phyloP scores from a whole-genome alignment of 2,888 invertebrate species.

The Eupithecia subumbrata region DNA sequence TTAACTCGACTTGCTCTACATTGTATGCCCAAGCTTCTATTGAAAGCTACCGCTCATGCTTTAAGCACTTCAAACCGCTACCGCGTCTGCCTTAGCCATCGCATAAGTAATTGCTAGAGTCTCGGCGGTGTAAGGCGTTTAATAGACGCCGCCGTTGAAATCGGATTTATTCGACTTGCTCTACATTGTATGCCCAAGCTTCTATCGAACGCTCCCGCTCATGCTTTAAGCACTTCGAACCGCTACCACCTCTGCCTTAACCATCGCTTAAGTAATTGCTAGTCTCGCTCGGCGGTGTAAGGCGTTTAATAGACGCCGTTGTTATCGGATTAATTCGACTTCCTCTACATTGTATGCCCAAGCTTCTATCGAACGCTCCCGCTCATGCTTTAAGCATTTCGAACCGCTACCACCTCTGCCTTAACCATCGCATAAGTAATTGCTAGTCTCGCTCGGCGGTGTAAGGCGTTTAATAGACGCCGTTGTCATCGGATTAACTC shows the following conservation, averaged over 20 bases:
- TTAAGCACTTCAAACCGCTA: not conserved
- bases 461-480: conserved; percentile 57
- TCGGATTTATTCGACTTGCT: conserved; percentile 56
- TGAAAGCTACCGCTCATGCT: not conserved
- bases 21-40: conserved; percentile 14
- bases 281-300: conserved; percentile 49
- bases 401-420: conserved; percentile 3
- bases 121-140: conserved; percentile 52
- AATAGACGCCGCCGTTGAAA: conserved; percentile 55
- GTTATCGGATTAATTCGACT: conserved; percentile 59
- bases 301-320: conserved; percentile 56
- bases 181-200: conserved; percentile 30
- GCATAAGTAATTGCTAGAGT: conserved; percentile 52
- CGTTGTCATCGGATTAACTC: conserved; percentile 59
- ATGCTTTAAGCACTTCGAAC: not conserved
- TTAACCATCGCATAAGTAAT: conserved; percentile 48
- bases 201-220: not conserved
- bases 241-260: not conserved
- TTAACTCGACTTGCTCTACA: conserved; percentile 52
- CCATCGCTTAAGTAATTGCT: conserved; percentile 50
- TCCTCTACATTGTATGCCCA: conserved; percentile 37
- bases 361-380: not conserved
- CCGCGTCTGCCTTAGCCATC: conserved; percentile 17
- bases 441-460: conserved; percentile 48
- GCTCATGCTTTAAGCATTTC: not conserved